Evolutionary conservation across 2,113 vertebrate genomes (phyloP).

Genomic region (Gadus macrocephalus): DNA sequence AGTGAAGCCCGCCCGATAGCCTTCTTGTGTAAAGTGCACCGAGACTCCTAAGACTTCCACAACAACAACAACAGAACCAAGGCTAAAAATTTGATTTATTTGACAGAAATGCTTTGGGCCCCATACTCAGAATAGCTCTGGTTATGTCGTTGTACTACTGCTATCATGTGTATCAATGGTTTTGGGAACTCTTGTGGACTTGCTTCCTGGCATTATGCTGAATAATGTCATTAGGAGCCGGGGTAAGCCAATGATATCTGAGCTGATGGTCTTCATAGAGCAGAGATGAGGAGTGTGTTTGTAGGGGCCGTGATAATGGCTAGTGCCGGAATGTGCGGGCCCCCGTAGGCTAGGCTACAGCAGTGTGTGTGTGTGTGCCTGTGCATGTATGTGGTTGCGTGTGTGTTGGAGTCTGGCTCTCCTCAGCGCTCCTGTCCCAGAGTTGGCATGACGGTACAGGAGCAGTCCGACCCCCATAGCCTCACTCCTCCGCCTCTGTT

Average conservation of each 20-base stretch:
- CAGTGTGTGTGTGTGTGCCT: too few relatives aligned
- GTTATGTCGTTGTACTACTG: slow-evolving; percentile 17
- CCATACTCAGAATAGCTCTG: slow-evolving; percentile 56
- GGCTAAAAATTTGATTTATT: slow-evolving; percentile 33
- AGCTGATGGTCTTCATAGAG: too few relatives aligned
- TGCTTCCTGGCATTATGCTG: background rate
- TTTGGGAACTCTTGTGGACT: slow-evolving; percentile 8
- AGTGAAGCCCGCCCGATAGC: slow-evolving; percentile 42
- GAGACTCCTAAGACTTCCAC: slow-evolving; percentile 31
- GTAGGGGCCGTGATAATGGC: too few relatives aligned
- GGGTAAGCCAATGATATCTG: too few relatives aligned
- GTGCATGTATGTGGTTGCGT: slow-evolving; percentile 14
- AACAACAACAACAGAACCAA: slow-evolving; percentile 21
- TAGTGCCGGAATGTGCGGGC: too few relatives aligned
- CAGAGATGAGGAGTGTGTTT: slow-evolving; percentile 1
- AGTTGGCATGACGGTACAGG: slow-evolving; percentile 8
- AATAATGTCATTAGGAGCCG: too few relatives aligned
- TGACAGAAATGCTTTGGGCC: slow-evolving; percentile 58
- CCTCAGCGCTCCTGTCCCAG: slow-evolving; percentile 20
- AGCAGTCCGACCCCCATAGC: slow-evolving; percentile 6
- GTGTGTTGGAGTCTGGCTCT: slow-evolving; percentile 40
- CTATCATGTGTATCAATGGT: slow-evolving; percentile 36
- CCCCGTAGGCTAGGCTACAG: too few relatives aligned
- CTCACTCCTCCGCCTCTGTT: slow-evolving; percentile 4
- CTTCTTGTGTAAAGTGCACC: slow-evolving; percentile 33